Conservation (phyloP, 30 jellyfish, hydroid and myxozoan genomes). For the Chironex yamaguchii region DNA sequence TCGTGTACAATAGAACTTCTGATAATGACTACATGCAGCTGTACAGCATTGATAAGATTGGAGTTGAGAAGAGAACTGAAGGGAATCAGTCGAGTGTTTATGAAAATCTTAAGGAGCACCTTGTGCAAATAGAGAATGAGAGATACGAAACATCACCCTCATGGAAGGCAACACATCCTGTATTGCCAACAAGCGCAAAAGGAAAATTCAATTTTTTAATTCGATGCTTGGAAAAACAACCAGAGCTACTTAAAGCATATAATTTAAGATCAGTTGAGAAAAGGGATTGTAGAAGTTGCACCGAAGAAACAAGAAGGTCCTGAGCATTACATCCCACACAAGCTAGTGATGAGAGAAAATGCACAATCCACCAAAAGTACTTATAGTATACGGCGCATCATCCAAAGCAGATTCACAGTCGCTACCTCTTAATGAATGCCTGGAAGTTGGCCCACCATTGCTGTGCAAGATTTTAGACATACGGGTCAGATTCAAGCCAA, state of each 20-base stretch:
- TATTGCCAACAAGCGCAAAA: slow-evolving; percentile 3
- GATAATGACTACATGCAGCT: slow-evolving; percentile 36
- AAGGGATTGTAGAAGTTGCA: slow-evolving; percentile 42
- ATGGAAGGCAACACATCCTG: slow-evolving; percentile 10
- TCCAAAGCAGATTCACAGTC: slow-evolving; percentile 1
- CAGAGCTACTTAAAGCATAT: slow-evolving; percentile 55
- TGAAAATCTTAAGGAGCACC: slow-evolving; percentile 49
- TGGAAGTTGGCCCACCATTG: slow-evolving; percentile 68
- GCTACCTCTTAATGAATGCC: slow-evolving; percentile 62
- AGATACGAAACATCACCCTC: not conserved
- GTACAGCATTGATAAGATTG: slow-evolving; percentile 62
- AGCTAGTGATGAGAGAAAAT: slow-evolving; percentile 41
- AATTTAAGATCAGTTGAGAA: slow-evolving; percentile 50
- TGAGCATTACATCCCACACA: slow-evolving; percentile 42
- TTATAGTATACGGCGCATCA: slow-evolving; percentile 49
- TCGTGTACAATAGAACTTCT: slow-evolving; percentile 15
- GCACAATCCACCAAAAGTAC: slow-evolving; percentile 51
- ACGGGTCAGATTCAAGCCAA: slow-evolving; percentile 74
- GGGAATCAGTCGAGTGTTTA: slow-evolving; percentile 38
- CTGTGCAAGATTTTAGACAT: slow-evolving; percentile 35
- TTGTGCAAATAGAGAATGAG: slow-evolving; percentile 19
- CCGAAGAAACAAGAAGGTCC: slow-evolving; percentile 38
- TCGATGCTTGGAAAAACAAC: slow-evolving; percentile 46
- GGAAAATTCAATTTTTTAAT: slow-evolving; percentile 22
- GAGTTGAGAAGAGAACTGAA: slow-evolving; percentile 56